A percentile compares a stretch with the other conserved stretches of the same genome.
phyloP scores from a whole-genome alignment of 2,113 vertebrate genomes.

The Esox niger region DNA sequence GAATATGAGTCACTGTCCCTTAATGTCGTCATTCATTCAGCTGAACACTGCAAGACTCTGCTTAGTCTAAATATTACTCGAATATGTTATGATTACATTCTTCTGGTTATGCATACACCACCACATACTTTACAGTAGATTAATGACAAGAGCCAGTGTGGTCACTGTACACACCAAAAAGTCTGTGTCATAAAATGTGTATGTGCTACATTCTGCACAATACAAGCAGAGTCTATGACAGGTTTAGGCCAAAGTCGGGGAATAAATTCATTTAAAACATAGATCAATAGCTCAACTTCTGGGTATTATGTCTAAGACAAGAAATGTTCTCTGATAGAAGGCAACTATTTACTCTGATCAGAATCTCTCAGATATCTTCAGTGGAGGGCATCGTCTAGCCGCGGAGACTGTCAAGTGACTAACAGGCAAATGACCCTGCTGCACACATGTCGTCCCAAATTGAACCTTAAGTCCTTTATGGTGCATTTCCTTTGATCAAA shows the following conservation, averaged over 20 bases:
- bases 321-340: not conserved
- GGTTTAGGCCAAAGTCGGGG: not conserved
- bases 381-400: constrained; percentile 11
- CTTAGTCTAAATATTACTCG: constrained; percentile 44
- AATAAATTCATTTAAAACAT: not conserved
- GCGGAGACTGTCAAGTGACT: not conserved
- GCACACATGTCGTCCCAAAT: not conserved
- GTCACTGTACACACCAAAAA: constrained; percentile 1
- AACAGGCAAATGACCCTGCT: too few relatives aligned
- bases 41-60: constrained; percentile 1
- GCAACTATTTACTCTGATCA: not conserved
- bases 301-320: not conserved
- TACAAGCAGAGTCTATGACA: not conserved
- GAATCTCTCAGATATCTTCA: constrained; percentile 28
- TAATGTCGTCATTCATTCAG: constrained; percentile 10
- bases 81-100: constrained; percentile 17
- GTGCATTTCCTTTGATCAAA: too few relatives aligned
- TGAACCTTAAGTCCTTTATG: too few relatives aligned
- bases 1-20: constrained; percentile 40
- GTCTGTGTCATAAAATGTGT: not conserved
- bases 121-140: not conserved
- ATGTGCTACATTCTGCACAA: not conserved
- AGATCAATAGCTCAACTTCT: not conserved
- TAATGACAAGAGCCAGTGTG: too few relatives aligned
- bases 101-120: not conserved